Base-by-base conservation (phyloP, 2,888 invertebrate species). In the Cataglyphis albicans region DNA sequence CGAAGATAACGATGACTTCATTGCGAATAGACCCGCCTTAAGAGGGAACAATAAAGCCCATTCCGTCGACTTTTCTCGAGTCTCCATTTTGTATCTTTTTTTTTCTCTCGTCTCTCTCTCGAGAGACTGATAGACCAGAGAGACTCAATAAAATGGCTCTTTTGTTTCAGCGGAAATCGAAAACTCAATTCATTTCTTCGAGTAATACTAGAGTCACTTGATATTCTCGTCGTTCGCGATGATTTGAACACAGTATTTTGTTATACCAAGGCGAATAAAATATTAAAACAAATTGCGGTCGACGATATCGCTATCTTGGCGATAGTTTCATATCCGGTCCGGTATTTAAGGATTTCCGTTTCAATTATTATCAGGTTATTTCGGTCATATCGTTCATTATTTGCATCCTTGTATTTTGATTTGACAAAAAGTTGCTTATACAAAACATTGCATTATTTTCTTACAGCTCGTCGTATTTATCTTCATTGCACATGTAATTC, bases 11-110 rank as follows among this genome's bases (percentile, higher is more conserved):
- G 95, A 95, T 5, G 95, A 95, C 90, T 95, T 96, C 94, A 96
- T 96, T 90, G 95, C 95, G 94, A 95, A 95, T 85, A 95, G 94
- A 86, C 95, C 96, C 86, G 95, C 96, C 95, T 95, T 96, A 90
- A 96, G 87, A 0, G 96, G 96, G 89, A 96, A 96, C 29, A 96
- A 91, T 68, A 96, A 94, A 9, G 97, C 97, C 94, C 95, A 96
- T 88, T 96, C 95, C 10, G 95, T 95, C 92, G 95, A 90, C 94
- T 95, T 93, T 94, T 95, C 93, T 93, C 95, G 94, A 93, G 95
- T 88, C 83, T 94, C 92, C 93, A 94, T 94, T 75, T 57, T 85
- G 9, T 12, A 59, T 44, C 7, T 61, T 44, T 18, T 7, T 10
- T 52, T 41, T n/a, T n/a, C n/a, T 57, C 25, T 65, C 64, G 4